phyloP scores from a whole-genome alignment of 1,140 invertebrate species.

The Macrosteles quadrilineatus region DNA sequence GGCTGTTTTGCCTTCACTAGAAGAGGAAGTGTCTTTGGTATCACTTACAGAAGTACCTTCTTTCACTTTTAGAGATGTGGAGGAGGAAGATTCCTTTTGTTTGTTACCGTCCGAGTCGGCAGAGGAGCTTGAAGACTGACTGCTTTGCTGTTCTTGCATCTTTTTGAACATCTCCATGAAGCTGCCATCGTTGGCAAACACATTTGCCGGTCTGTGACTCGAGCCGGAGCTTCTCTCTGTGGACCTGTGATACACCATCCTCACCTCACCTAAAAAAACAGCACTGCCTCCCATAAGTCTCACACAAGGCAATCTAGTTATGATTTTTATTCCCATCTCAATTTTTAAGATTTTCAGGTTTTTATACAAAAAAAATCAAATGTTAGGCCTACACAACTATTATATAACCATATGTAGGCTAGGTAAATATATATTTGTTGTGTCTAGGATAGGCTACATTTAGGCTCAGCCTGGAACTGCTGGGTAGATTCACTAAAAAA shows the following conservation, averaged over 20 bases:
- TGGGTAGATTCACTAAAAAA: no score
- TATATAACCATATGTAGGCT: no score
- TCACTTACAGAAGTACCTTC: slow-evolving; percentile 44
- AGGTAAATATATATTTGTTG: no score
- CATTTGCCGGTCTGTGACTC: slow-evolving; percentile 49
- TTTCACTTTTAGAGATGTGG: neutral
- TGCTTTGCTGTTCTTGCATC: slow-evolving; percentile 64
- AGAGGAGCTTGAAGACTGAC: neutral
- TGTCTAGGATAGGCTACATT: no score
- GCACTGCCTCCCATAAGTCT: slow-evolving; percentile 40
- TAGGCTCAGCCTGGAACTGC: no score
- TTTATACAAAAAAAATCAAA: no score
- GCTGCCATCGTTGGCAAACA: slow-evolving; percentile 82
- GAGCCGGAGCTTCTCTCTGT: neutral
- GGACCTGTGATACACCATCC: slow-evolving; percentile 40
- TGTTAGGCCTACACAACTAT: no score
- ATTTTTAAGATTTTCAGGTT: no score
- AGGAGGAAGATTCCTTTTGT: neutral
- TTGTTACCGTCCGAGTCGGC: slow-evolving; percentile 1
- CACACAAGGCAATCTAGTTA: neutral
- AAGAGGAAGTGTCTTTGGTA: slow-evolving; percentile 47
- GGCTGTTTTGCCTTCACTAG: slow-evolving; percentile 49
- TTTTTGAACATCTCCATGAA: slow-evolving; percentile 90
- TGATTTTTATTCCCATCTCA: no score
- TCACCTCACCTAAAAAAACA: slow-evolving; percentile 32